phyloP scores from a whole-genome alignment of 2,797 vertebrate genomes.

The Pseudomugil gertrudae region DNA sequence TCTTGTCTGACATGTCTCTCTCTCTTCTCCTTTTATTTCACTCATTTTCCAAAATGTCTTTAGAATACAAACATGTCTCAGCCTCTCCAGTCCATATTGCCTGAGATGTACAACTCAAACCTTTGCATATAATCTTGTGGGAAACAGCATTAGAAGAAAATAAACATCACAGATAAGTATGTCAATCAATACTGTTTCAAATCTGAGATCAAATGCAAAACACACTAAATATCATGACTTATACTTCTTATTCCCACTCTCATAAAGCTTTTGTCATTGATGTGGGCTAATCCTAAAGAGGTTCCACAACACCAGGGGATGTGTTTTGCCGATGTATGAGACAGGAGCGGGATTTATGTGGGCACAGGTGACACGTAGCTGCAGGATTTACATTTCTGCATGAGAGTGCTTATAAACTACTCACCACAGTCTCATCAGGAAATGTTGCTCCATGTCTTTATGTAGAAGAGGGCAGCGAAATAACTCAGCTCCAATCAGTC shows the following conservation, averaged over 20 bases:
- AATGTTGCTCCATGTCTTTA: constrained; percentile 72
- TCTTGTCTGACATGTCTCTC: constrained; percentile 44
- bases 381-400: constrained; percentile 24
- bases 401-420: constrained; percentile 30
- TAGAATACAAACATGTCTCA: neutral
- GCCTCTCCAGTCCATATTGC: neutral
- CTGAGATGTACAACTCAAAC: neutral
- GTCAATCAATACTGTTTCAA: constrained; percentile 30
- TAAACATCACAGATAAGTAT: constrained; percentile 17
- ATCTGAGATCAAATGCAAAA: constrained; percentile 34
- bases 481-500: constrained; percentile 40
- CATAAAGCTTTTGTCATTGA: constrained; percentile 56
- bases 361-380: constrained; percentile 54
- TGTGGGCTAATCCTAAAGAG: constrained; percentile 64
- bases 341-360: constrained; percentile 51
- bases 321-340: constrained; percentile 66
- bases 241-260: constrained; percentile 53
- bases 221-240: constrained; percentile 26
- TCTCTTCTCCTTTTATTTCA: constrained; percentile 27
- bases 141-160: constrained; percentile 26
- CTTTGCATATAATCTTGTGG: constrained; percentile 1
- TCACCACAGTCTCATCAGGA: constrained; percentile 78
- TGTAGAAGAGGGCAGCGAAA: constrained; percentile 54
- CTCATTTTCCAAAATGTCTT: constrained; percentile 15
- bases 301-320: no score